Percentiles rank a stretch among this genome's conserved stretches.
Conservation (phyloP, 2,797 vertebrate species). For the Pipistrellus pygmaeus region DNA sequence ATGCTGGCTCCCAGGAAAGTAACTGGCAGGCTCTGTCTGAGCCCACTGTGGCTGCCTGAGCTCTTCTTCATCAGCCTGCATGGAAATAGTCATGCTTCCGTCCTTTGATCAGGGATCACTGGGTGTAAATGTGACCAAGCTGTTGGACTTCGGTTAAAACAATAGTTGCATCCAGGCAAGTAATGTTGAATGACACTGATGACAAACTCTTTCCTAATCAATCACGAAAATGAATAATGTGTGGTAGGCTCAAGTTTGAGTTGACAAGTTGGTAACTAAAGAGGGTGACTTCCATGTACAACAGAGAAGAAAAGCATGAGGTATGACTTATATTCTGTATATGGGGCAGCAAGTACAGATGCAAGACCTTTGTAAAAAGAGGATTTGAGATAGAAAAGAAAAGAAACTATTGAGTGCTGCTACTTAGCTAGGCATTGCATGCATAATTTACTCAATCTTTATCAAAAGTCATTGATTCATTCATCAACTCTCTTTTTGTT, state of each 20-base stretch:
- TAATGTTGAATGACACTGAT: background rate
- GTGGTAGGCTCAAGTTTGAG: background rate
- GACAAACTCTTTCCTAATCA: background rate
- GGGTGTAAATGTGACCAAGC: background rate
- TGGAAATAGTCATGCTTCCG: background rate
- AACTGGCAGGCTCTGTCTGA: background rate
- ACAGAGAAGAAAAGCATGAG: background rate
- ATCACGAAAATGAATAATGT: background rate
- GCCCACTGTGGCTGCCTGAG: background rate
- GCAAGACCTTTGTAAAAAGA: background rate
- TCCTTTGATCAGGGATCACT: background rate
- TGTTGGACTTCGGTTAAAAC: background rate
- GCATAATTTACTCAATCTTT: background rate
- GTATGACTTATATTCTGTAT: background rate
- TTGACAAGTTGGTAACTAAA: background rate
- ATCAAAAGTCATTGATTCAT: background rate
- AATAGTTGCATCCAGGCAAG: background rate
- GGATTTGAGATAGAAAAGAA: background rate
- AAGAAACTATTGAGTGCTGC: background rate
- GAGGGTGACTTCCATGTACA: background rate
- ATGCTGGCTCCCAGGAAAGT: background rate
- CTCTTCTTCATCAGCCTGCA: background rate
- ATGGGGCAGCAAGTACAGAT: background rate
- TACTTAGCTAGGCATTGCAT: background rate
- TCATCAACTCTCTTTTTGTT: background rate